Base-by-base conservation (phyloP, 2,888 invertebrate species). In the Acrobasis repandana region DNA sequence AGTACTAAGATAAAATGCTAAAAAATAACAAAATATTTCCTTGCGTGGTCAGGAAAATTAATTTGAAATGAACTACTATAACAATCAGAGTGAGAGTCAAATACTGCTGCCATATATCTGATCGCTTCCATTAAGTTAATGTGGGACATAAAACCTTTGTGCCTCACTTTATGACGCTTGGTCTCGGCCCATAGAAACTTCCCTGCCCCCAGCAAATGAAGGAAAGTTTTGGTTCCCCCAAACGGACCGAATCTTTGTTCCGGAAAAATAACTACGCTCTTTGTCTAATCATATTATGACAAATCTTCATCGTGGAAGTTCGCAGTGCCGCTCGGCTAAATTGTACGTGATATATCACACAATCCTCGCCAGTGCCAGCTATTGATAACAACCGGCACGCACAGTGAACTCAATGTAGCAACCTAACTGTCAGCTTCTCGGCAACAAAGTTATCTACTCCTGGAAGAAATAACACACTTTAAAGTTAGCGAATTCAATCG, bases 391-490 rank as follows among this genome's bases (percentile, higher is more conserved):
- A 65, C 60, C 61, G 65, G 78, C 76, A 79, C 73, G 70, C 72
- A 76, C 77, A 74, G 71, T 66, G 67, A 71, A 83, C 81, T 84
- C 82, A 76, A 82, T 80, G 82, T 77, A 71, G 69, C 71, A 69
- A 75, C 77, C 68, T 78, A 81, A 78, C 82, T 77, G 82, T 81
- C 85, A 79, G 77, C 77, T 80, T 75, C 72, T 79, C 69, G 73
- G 76, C 81, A 79, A 82, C 81, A 82, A 85, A 86, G 81, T 86
- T 83, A 75, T 71, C 73, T 81, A 74, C 72, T 73, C 69, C 74
- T 75, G 74, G 75, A 87, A 86, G 85, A 88, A 85, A 83, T 88
- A 90, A 88, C 88, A 86, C 84, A 86, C 83, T 89, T 88, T 84
- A 83, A 86, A 90, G 79, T 88, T 88, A 77, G 81, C 71, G 83